phyloP scores from a whole-genome alignment of 1,140 invertebrate species.

The Aricia agestis region DNA sequence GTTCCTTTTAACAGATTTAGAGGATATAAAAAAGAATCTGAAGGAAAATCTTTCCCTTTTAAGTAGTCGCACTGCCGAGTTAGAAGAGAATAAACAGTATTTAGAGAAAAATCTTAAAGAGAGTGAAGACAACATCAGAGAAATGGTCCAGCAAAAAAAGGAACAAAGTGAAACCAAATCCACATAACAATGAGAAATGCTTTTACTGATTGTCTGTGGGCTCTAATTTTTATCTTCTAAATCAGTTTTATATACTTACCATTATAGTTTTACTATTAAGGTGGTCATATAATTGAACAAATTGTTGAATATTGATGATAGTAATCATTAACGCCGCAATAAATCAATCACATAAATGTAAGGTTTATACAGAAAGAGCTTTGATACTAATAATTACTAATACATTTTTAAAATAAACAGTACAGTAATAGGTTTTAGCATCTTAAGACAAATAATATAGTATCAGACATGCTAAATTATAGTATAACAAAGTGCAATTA shows the following conservation, averaged over 20 bases:
- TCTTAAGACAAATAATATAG: background rate
- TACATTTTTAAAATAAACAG: background rate
- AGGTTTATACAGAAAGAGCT: background rate
- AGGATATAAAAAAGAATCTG: constrained; percentile 81
- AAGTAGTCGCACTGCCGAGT: constrained; percentile 83
- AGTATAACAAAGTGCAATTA: too few species aligned
- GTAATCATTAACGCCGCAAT: background rate
- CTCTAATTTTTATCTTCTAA: background rate
- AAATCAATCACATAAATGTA: background rate
- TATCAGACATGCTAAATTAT: too few species aligned
- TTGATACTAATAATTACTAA: background rate
- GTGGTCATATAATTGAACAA: background rate
- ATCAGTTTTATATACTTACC: too few species aligned
- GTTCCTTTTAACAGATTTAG: constrained; percentile 85
- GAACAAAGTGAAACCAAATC: constrained; percentile 57
- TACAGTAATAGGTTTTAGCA: background rate
- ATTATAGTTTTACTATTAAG: background rate
- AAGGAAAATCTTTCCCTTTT: constrained; percentile 78
- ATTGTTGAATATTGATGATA: background rate
- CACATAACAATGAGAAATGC: constrained; percentile 29
- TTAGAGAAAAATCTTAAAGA: constrained; percentile 88
- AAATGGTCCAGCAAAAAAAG: constrained; percentile 86
- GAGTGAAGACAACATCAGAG: constrained; percentile 89
- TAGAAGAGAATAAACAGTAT: constrained; percentile 86
- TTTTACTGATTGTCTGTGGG: background rate